Conservation (phyloP, 2,797 vertebrate species). For the Lepilemur septentrionalis region DNA sequence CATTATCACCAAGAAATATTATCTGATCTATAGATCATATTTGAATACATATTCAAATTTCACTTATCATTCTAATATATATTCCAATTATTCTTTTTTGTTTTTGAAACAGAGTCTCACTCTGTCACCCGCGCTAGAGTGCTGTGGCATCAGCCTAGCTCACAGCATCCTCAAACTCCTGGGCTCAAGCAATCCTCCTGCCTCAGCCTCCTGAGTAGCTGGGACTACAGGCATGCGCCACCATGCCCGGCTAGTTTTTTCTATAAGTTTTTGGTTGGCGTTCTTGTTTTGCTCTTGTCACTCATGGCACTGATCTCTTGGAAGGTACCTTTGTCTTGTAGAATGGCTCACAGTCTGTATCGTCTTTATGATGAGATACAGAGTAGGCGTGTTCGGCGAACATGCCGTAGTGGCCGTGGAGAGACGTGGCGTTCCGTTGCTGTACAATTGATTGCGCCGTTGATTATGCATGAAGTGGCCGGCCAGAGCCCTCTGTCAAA, state of each 20-base stretch:
- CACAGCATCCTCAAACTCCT: no score
- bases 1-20: neutral
- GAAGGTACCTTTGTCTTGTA: neutral
- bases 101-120: no score
- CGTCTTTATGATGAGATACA: neutral
- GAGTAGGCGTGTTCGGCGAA: neutral
- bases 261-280: no score
- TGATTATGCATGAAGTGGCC: no score
- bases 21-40: neutral
- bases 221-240: no score
- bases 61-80: neutral
- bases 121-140: no score
- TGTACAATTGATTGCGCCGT: neutral
- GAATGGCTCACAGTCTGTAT: neutral
- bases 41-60: neutral
- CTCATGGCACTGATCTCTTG: neutral
- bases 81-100: neutral
- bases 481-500: neutral
- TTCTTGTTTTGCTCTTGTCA: constrained; percentile 25
- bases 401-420: neutral
- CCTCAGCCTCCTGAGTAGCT: no score
- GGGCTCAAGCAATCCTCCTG: no score
- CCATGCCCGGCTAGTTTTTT: no score
- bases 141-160: no score
- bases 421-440: fast-evolving